phyloP scores from a whole-genome alignment of 2,888 invertebrate species.

The Melieria crassipennis region DNA sequence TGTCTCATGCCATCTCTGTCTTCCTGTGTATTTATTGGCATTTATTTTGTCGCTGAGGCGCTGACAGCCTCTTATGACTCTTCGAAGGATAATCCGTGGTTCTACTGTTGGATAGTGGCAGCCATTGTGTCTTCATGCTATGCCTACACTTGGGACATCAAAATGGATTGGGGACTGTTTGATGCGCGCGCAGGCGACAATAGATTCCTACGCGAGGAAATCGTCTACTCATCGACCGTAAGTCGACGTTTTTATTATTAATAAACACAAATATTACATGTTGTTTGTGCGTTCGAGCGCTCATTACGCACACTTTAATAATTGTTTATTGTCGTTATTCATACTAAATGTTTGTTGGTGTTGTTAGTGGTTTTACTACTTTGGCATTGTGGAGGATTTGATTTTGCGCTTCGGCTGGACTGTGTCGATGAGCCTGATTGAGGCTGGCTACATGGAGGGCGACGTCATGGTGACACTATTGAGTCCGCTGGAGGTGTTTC shows the following conservation, averaged over 20 bases:
- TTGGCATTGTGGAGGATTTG: slow-evolving; percentile 84
- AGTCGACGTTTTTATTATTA: slow-evolving; percentile 44
- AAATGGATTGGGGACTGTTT: slow-evolving; percentile 89
- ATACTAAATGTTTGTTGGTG: background rate
- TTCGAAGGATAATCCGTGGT: slow-evolving; percentile 72
- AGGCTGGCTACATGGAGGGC: slow-evolving; percentile 71
- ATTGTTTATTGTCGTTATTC: background rate
- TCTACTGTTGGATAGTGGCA: slow-evolving; percentile 76
- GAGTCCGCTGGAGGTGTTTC: slow-evolving; percentile 76
- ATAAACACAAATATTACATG: background rate
- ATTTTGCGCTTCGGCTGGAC: slow-evolving; percentile 83
- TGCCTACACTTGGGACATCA: slow-evolving; percentile 86
- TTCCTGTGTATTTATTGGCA: too few species aligned
- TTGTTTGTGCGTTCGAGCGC: slow-evolving; percentile 12
- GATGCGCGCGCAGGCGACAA: slow-evolving; percentile 81
- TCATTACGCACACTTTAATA: background rate
- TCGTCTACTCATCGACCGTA: slow-evolving; percentile 81
- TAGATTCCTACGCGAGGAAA: slow-evolving; percentile 79
- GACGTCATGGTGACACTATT: slow-evolving; percentile 76
- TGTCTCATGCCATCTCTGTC: background rate
- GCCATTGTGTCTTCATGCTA: slow-evolving; percentile 79
- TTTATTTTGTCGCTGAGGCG: background rate
- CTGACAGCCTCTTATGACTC: slow-evolving; percentile 52
- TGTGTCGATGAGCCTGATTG: slow-evolving; percentile 75
- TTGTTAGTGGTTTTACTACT: slow-evolving; percentile 79